These are phyloP conservation scores for Syngnathoides biaculeatus DNA, from an alignment of 2,113 vertebrate species.

Conservation along the genomic window DNA sequence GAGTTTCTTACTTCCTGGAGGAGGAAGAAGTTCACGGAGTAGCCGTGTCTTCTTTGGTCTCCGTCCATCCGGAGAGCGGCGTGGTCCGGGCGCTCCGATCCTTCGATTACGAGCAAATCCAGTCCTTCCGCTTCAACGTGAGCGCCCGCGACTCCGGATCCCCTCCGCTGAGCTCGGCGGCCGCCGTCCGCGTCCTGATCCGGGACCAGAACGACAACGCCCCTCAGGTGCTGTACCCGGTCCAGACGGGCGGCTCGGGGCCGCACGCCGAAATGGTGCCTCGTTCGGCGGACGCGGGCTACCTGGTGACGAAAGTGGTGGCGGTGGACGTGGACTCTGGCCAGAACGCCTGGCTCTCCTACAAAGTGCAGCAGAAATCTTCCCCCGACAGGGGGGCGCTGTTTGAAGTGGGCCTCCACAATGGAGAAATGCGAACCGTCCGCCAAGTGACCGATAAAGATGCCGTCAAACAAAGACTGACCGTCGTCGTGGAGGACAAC, in stretches of 20 bases:
- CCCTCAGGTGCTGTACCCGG: not conserved
- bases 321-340: too few species aligned
- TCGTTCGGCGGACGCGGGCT: not conserved
- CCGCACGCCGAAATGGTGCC: slow-evolving; percentile 1
- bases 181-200: not conserved
- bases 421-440: too few species aligned
- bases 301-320: too few species aligned
- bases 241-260: too few species aligned
- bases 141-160: slow-evolving; percentile 38
- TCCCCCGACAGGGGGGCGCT: too few species aligned
- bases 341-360: too few species aligned
- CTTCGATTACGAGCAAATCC: slow-evolving; percentile 68
- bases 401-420: too few species aligned
- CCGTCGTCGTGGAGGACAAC: too few species aligned
- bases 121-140: slow-evolving; percentile 26
- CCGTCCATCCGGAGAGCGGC: slow-evolving; percentile 68
- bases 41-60: slow-evolving; percentile 36
- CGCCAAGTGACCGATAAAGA: too few species aligned
- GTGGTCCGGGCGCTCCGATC: slow-evolving; percentile 33
- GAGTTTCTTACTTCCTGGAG: slow-evolving; percentile 53
- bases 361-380: too few species aligned
- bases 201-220: slow-evolving; percentile 1
- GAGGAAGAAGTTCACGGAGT: slow-evolving; percentile 37
- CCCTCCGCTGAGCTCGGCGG: slow-evolving; percentile 23
- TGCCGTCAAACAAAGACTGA: too few species aligned